Evolutionary conservation across 2,797 vertebrate species (phyloP).

Genomic region (Streptopelia turtur): DNA sequence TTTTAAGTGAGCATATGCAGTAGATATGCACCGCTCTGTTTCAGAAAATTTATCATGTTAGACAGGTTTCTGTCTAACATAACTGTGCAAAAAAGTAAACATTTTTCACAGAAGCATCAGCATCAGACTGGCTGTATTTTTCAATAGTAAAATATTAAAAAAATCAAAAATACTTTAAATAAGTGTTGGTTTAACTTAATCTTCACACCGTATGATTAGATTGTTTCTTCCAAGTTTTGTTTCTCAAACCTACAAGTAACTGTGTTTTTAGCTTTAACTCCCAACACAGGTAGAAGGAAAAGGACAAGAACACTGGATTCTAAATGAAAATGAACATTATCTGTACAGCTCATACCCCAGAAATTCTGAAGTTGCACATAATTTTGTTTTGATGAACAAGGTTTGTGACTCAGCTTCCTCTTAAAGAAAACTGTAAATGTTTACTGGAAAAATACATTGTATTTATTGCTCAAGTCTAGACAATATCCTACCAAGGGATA

Average conservation of each 20-base stretch:
- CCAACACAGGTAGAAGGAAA: neutral
- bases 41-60: neutral
- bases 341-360: neutral
- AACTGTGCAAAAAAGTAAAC: neutral
- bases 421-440: neutral
- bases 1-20: neutral
- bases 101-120: neutral
- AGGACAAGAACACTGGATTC: neutral
- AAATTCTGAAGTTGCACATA: neutral
- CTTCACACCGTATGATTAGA: neutral
- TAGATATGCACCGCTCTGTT: neutral
- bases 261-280: neutral
- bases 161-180: neutral
- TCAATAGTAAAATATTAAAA: conserved; percentile 33
- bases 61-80: neutral
- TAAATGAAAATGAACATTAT: neutral
- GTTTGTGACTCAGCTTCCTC: neutral
- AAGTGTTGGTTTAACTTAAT: neutral
- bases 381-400: neutral
- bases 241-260: neutral
- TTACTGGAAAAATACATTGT: neutral
- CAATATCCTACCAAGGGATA: neutral
- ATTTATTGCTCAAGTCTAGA: neutral
- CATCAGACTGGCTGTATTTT: neutral
- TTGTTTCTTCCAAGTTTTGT: neutral